Evolutionary conservation across 2,888 invertebrate genomes (phyloP), one percentile per base, ranked within the genome.

Genomic region (Melanchra persicariae): DNA sequence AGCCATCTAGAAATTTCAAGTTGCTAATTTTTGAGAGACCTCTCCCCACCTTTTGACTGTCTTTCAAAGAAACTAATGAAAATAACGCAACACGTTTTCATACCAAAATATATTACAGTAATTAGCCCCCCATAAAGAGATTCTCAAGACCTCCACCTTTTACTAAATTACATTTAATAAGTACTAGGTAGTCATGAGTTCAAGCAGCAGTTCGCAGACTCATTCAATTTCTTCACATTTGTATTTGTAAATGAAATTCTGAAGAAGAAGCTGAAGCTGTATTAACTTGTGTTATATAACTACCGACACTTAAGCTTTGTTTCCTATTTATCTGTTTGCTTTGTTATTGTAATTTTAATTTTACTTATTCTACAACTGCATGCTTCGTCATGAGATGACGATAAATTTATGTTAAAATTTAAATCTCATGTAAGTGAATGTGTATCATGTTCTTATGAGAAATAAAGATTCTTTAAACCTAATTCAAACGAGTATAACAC

Each of bases 231-330:
- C 77, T 55, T 61, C 54, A 65, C 73, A 77, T 72, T 76, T 49
- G 65, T 77, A 72, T 68, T 62, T 51, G 58, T 34, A 77, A 81
- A 79, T 77, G 72, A 81, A 81, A 81, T 54, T n/a, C n/a, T n/a
- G n/a, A n/a, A n/a, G n/a, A n/a, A n/a, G n/a, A n/a, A n/a, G n/a
- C n/a, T n/a, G n/a, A n/a, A n/a, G n/a, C n/a, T n/a, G n/a, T n/a
- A n/a, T n/a, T n/a, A n/a, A n/a, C n/a, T n/a, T n/a, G n/a, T n/a
- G n/a, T n/a, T n/a, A n/a, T n/a, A n/a, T n/a, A n/a, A n/a, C n/a
- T n/a, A n/a, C n/a, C n/a, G n/a, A n/a, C n/a, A n/a, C n/a, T n/a
- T n/a, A n/a, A n/a, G n/a, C n/a, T n/a, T n/a, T n/a, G n/a, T n/a
- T n/a, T n/a, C n/a, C n/a, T n/a, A n/a, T n/a, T n/a, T n/a, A n/a